phyloP scores from a whole-genome alignment of 1,140 invertebrate genomes.

The Monochamus saltuarius region DNA sequence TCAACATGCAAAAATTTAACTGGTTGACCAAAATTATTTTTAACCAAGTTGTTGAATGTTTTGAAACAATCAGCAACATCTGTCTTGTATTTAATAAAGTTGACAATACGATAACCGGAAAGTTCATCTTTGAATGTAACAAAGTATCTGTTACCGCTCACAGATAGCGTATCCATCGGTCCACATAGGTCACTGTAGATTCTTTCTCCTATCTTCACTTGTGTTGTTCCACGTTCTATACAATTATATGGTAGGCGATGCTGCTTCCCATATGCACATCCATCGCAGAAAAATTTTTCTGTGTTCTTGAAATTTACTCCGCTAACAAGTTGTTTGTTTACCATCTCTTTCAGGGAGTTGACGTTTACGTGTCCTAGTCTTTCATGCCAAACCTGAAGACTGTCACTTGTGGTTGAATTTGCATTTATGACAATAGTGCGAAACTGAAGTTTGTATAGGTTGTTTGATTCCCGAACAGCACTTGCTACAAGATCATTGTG shows the following conservation, averaged over 20 bases:
- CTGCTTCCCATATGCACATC: not conserved
- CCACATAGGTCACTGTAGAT: constrained; percentile 42
- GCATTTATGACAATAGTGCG: no score
- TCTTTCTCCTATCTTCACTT: constrained; percentile 5
- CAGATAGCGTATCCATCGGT: constrained; percentile 40
- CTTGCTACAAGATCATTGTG: no score
- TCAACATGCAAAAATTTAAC: constrained; percentile 39
- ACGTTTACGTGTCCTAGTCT: not conserved
- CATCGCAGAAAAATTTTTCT: not conserved
- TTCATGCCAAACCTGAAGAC: not conserved
- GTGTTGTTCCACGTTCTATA: not conserved
- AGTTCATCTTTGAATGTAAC: constrained; percentile 40
- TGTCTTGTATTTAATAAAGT: constrained; percentile 45
- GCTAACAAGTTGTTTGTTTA: not conserved
- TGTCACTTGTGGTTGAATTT: no score
- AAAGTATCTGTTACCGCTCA: constrained; percentile 37
- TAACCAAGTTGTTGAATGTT: constrained; percentile 24
- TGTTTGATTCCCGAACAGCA: no score
- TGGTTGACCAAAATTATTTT: constrained; percentile 28
- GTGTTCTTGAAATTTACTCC: not conserved
- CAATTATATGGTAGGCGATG: not conserved
- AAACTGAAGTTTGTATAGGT: no score
- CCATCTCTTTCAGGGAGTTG: not conserved
- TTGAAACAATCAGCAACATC: constrained; percentile 35
- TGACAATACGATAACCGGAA: constrained; percentile 40